A percentile compares a stretch with the other conserved stretches of the same genome.
Conservation (phyloP, 2,797 vertebrate genomes). For the Netta rufina region DNA sequence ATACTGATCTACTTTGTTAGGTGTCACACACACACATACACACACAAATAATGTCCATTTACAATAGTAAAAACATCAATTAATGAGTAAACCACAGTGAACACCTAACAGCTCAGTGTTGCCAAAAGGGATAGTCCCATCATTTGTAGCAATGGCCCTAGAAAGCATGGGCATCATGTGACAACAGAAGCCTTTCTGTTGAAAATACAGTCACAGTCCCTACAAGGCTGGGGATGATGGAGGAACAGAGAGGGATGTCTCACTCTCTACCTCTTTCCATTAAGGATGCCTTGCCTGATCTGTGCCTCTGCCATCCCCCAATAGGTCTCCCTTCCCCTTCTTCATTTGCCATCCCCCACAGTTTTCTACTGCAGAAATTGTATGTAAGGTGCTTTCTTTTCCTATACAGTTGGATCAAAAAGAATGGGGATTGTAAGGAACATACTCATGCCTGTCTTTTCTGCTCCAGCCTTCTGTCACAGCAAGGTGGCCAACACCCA, state of each 20-base stretch:
- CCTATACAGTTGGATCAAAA: background rate
- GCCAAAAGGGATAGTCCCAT: background rate
- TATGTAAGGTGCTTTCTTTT: background rate
- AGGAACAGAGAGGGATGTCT: background rate
- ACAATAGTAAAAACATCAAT: background rate
- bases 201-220: background rate
- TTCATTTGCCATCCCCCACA: rapidly evolving
- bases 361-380: background rate
- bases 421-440: background rate
- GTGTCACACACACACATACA: too few relatives aligned
- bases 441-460: background rate
- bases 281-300: background rate
- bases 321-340: background rate
- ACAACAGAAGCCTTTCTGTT: background rate
- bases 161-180: background rate
- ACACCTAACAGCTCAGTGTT: background rate
- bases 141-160: background rate
- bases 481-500: background rate
- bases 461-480: background rate
- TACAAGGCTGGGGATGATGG: background rate
- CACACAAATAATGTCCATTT: background rate
- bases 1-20: background rate
- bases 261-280: rapidly evolving
- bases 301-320: background rate
- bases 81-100: rapidly evolving